Evolutionary conservation across 2,888 invertebrate species (phyloP).

Genomic region (Tricholauxania praeusta): DNA sequence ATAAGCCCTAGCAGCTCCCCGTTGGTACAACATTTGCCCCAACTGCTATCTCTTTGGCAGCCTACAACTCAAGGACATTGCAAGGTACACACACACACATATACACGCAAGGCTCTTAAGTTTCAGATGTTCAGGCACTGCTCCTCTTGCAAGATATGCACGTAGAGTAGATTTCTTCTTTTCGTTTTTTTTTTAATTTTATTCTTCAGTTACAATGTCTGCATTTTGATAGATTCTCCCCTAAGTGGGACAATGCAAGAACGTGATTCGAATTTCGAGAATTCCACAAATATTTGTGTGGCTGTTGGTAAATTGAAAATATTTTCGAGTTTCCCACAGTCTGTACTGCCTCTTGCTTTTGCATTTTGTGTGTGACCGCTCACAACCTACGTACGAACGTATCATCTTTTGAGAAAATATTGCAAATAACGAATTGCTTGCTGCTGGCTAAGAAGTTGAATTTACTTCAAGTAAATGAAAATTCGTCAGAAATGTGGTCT

Average conservation of each 20-base stretch:
- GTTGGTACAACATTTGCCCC: not conserved
- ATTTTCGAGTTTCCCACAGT: not conserved
- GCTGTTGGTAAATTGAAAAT: conserved; percentile 13
- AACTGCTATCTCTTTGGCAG: not conserved
- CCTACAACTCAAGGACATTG: conserved; percentile 11
- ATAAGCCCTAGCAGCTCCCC: not conserved
- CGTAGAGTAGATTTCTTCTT: conserved; percentile 23
- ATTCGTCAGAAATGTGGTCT: not conserved
- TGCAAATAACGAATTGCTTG: conserved; percentile 14
- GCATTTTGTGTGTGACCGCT: not conserved
- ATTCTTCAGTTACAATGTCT: conserved; percentile 32
- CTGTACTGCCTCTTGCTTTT: too few species aligned
- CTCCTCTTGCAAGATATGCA: conserved; percentile 6
- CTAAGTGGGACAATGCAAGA: conserved; percentile 29
- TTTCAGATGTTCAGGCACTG: not conserved
- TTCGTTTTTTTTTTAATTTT: not conserved
- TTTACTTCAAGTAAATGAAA: conserved; percentile 5
- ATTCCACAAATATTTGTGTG: conserved; percentile 21
- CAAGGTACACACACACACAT: not conserved
- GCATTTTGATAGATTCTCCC: conserved; percentile 36
- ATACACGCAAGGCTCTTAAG: too few species aligned
- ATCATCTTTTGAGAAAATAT: not conserved
- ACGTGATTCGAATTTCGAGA: conserved; percentile 35
- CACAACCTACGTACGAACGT: not conserved
- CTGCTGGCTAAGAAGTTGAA: not conserved